Evolutionary conservation across 1,140 invertebrate species (phyloP).

Genomic region (Leptopilina boulardi): DNA sequence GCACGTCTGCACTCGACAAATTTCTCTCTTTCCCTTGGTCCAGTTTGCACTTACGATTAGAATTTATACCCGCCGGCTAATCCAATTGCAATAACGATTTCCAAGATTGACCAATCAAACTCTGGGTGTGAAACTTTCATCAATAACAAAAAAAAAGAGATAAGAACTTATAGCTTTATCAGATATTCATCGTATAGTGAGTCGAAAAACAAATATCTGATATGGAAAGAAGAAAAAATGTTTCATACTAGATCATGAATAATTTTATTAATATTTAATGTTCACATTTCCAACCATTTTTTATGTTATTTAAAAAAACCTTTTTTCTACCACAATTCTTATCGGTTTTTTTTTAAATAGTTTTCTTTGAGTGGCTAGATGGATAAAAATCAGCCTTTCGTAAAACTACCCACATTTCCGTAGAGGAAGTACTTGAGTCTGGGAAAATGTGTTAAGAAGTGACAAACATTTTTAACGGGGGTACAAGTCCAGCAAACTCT

Average conservation of each 20-base stretch:
- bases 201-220: no score
- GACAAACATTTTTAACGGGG: conserved; percentile 24
- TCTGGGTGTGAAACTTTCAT: background rate
- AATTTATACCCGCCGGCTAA: conserved; percentile 39
- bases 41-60: conserved; percentile 28
- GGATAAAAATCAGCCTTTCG: background rate
- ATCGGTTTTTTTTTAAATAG: background rate
- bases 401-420: conserved; percentile 15
- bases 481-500: conserved; percentile 21
- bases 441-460: conserved; percentile 7
- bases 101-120: background rate
- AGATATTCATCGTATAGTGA: no score
- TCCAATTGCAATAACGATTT: background rate
- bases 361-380: background rate
- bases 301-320: no score
- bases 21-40: conserved; percentile 7
- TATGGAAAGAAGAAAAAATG: no score
- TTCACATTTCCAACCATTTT: no score
- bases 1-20: background rate
- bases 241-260: background rate
- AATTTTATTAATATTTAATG: no score
- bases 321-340: no score
- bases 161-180: background rate
- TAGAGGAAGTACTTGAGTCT: conserved; percentile 1
- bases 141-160: background rate